Base-by-base conservation (phyloP, 1,140 invertebrate genomes). In the Bombus picipes region DNA sequence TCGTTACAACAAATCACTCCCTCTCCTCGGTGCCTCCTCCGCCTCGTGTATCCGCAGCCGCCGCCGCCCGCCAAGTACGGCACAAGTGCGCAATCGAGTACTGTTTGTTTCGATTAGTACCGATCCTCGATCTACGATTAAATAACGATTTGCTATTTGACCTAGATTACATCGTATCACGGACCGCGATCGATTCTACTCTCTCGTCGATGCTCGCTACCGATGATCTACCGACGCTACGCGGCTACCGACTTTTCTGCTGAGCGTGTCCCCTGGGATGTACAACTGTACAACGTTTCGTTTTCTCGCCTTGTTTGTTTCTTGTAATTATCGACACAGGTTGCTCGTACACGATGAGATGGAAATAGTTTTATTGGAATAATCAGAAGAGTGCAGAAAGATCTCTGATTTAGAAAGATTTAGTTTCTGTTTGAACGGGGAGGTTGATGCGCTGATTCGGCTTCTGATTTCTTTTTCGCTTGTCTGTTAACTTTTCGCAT, bases 1-100 rank as follows among this genome's bases (percentile, higher is more conserved):
- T 83, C 88, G 87, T 92, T 89, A 90, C 89, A 93, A 93, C 91
- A 91, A 93, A 93, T 94, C 91, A 85, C 90, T 87, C 86, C 83
- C 86, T 68, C 82, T 62, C 34, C 53, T 25, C 41, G n/a, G 53
- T n/a, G 28, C 47, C 37, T 12, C 73, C 70, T 70, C 80, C 37
- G 22, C 37, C 70, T 41, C 73, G 65, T 70, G 47, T 25, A 12
- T 28, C 37, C 75, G 3, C 34, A 28, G 53, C 53, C 47, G 25
- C 83, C 47, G 18, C 83, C 66, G 18, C 39, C 83, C 53, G 62
- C 66, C 71, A 57, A 83, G 79, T 34, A 18, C 74, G 34, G 25
- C 70, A 83, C 85, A 87, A 88, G 86, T 77, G 87, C 87, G 86
- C 89, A 80, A 91, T 91, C 81, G 90, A 91, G 78, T 83, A 34